These are phyloP conservation scores for Dugesia japonica DNA, from an alignment of 2,888 invertebrate species.

Conservation along the genomic window DNA sequence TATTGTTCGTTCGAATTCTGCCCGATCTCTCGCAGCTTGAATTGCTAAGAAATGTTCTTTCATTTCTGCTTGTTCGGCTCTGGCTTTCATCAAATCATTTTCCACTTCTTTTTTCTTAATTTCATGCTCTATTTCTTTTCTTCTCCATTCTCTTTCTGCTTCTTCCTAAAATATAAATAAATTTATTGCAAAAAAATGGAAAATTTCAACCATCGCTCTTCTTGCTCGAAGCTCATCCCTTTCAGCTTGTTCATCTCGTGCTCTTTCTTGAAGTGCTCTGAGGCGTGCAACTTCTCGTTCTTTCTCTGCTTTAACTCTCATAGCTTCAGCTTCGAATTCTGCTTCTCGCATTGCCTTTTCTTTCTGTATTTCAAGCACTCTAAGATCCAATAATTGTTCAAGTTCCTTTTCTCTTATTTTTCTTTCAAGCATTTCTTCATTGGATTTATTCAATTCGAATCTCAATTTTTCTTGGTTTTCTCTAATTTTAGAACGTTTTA, in stretches of 20 bases:
- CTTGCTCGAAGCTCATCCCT: conserved; percentile 46
- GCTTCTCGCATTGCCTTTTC: conserved; percentile 42
- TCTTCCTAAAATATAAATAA: conserved; percentile 40
- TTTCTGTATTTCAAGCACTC: conserved; percentile 46
- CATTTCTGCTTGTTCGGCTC: conserved; percentile 44
- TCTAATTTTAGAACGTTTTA: conserved; percentile 40
- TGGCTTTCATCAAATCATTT: conserved; percentile 43
- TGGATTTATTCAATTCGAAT: conserved; percentile 45
- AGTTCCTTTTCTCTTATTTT: conserved; percentile 42
- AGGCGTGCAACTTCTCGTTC: conserved; percentile 46
- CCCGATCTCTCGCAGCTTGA: conserved; percentile 46
- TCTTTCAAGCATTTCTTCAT: conserved; percentile 42
- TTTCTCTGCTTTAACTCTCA: conserved; percentile 45
- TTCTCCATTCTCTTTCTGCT: conserved; percentile 47
- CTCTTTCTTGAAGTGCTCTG: conserved; percentile 45
- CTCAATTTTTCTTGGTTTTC: conserved; percentile 39
- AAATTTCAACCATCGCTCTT: conserved; percentile 39
- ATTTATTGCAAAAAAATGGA: too few relatives aligned
- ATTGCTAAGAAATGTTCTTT: conserved; percentile 48
- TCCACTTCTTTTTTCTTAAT: conserved; percentile 44
- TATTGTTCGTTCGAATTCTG: conserved; percentile 47
- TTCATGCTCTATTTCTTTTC: conserved; percentile 44
- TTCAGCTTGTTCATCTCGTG: conserved; percentile 46
- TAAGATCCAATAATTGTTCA: conserved; percentile 44
- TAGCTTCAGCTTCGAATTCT: conserved; percentile 36